A percentile compares a stretch with the other conserved stretches of the same genome.
Evolutionary conservation across 2,888 invertebrate species (phyloP).

Genomic region (Spodoptera picta): DNA sequence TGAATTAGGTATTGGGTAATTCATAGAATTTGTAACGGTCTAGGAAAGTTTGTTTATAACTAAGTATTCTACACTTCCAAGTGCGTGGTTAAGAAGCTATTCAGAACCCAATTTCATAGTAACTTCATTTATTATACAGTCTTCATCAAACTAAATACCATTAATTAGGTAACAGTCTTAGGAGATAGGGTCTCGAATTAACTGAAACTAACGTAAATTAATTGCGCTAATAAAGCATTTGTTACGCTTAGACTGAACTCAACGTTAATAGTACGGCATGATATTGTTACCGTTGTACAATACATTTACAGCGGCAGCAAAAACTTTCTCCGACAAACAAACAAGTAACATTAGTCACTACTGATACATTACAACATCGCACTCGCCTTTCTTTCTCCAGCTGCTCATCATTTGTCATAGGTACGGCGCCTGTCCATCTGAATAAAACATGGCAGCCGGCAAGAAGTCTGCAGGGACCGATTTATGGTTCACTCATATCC

Average conservation of each 20-base stretch:
- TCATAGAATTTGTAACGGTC: too few relatives aligned
- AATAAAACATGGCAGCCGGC: slow-evolving; percentile 76
- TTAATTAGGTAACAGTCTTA: slow-evolving; percentile 29
- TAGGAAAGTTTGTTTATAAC: slow-evolving; percentile 3
- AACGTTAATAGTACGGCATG: slow-evolving; percentile 10
- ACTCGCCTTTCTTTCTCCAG: slow-evolving; percentile 50
- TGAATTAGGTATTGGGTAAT: too few relatives aligned
- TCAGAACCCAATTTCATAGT: slow-evolving; percentile 10
- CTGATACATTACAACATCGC: slow-evolving; percentile 49
- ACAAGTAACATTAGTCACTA: slow-evolving; percentile 57
- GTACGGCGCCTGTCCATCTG: slow-evolving; percentile 66
- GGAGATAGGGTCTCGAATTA: slow-evolving; percentile 20
- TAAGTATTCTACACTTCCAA: neutral
- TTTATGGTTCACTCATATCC: slow-evolving; percentile 72
- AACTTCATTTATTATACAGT: slow-evolving; percentile 9
- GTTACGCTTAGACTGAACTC: slow-evolving; percentile 15
- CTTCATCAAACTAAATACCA: slow-evolving; percentile 16
- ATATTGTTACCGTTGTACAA: slow-evolving; percentile 20
- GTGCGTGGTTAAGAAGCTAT: slow-evolving; percentile 1
- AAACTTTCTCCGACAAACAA: slow-evolving; percentile 54
- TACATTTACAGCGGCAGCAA: slow-evolving; percentile 35
- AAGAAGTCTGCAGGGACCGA: slow-evolving; percentile 74
- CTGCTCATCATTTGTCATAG: slow-evolving; percentile 73
- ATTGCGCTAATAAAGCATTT: slow-evolving; percentile 31
- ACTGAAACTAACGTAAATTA: slow-evolving; percentile 36